Base-by-base conservation (phyloP, 2,797 vertebrate genomes). In the Aythya fuligula region DNA sequence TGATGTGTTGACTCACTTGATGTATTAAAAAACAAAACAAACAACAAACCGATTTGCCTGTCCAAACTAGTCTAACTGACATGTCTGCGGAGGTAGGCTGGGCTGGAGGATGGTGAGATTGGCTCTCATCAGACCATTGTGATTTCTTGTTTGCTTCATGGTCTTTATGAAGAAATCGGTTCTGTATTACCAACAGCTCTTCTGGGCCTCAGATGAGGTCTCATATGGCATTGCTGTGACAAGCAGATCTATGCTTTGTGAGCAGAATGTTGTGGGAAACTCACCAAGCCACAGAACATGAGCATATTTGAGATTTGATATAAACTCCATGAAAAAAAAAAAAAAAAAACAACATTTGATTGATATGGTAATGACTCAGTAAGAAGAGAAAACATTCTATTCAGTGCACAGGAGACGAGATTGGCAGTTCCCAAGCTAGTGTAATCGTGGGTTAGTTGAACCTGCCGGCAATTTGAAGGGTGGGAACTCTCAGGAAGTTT, bases 21-120 rank as follows among this genome's bases (percentile, higher is more conserved):
- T 96, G 86, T 90, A 67, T 95, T 93, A 94, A 92, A 96, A 53
- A 38, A 54, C 54, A 79, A 95, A 95, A 90, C 93, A 95, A 90
- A 92, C 88, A 96, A 86, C 91, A 93, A 95, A 87, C 67, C 74
- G 71, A 85, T 77, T 62, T 77, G 75, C 96, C 87, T 95, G 96
- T 95, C 88, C 88, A 85, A 89, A 97, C 94, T 7, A 93, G 96
- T 77, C 78, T 79, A 22, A 57, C 85, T 78, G 93, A 88, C 76
- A 90, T 72, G 88, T 72, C 85, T 93, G 89, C 15, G 16, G 88
- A 92, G 71, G 77, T 64, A 82, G 92, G 93, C 77, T 87, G 74
- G 71, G 92, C 86, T 92, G n/a, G n/a, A n/a, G n/a, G n/a, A n/a
- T n/a, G 81, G 87, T 36, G 43, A 85, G 84, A 94, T 82, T 0